Conservation (phyloP, 1,140 invertebrate species). For the Drosophila subobscura region DNA sequence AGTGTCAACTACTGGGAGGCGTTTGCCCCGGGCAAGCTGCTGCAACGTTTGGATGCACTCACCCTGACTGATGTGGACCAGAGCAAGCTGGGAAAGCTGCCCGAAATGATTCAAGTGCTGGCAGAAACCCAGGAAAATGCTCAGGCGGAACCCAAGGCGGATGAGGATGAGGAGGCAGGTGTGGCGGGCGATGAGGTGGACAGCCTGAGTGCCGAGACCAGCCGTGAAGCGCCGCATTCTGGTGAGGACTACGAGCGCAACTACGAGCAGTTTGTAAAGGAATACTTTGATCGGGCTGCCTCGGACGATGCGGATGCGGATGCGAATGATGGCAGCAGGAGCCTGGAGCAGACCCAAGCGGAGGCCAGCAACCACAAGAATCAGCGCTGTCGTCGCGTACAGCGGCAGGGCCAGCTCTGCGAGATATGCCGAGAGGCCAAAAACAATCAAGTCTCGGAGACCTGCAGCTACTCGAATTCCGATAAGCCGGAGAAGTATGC, state of each 20-base stretch:
- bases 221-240: constrained; percentile 32
- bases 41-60: constrained; percentile 55
- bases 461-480: constrained; percentile 67
- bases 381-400: constrained; percentile 19
- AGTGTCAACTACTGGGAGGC: constrained; percentile 71
- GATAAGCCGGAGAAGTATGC: constrained; percentile 60
- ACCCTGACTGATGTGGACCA: constrained; percentile 26
- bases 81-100: neutral
- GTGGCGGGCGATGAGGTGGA: constrained; percentile 14
- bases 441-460: constrained; percentile 70
- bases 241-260: constrained; percentile 71
- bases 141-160: constrained; percentile 39
- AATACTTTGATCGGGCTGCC: constrained; percentile 66
- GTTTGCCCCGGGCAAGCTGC: constrained; percentile 64
- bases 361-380: constrained; percentile 43
- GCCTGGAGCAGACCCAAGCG: constrained; percentile 28
- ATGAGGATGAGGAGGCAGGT: constrained; percentile 16
- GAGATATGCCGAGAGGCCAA: constrained; percentile 58
- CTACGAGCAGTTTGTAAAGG: constrained; percentile 71
- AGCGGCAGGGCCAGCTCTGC: constrained; percentile 56
- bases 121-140: neutral
- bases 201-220: constrained; percentile 48
- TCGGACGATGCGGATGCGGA: constrained; percentile 10
- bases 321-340: neutral
- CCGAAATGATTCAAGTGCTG: neutral